Base-by-base conservation (phyloP, 64 coral and sea anemone species). In the Stichodactyla helianthus region DNA sequence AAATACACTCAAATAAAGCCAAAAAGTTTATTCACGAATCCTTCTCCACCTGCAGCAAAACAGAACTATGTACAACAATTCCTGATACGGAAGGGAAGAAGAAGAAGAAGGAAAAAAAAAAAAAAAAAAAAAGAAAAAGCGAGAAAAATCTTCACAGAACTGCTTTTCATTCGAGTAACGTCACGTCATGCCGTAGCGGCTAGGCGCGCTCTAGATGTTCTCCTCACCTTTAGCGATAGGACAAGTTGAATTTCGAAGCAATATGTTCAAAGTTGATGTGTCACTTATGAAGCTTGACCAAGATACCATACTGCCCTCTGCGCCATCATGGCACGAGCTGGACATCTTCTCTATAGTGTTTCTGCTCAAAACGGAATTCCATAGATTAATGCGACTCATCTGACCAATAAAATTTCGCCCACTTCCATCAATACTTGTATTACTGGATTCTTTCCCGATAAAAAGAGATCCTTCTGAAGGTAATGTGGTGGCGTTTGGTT, bases 181-280 rank as follows among this genome's bases (percentile, higher is more conserved):
- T 16, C 9, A 59, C 56, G 0, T 5, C 56, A 12, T 16, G 15
- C 56, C 35, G 35, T 44, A 44, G 35, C 35, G 1, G 35, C 35
- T 44, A 44, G 35, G 15, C 15, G 15, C 56, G 56, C 2, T 10
- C 15, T 10, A 4, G 56, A 22, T 7, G 4, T 31, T 7, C 6
- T 27, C n/a, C 68, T 81, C 19, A 81, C 78, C 78, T 53, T 81
- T 81, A 54, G 78, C 78, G 13, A 81, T 52, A 10, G 78, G 78
- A 18, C 78, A 81, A 6, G 78, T 81, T 0, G 78, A 81, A 11
- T 81, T 52, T 52, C 78, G n/a, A n/a, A 52, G 18, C 78, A 28
- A 52, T 81, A 81, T 20, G 7, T 81, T 18, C 51, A 4, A 28
- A 18, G n/a, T 13, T 10, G 5, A 6, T 54, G 78, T 7, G 5